phyloP scores from a whole-genome alignment of 2,888 invertebrate genomes.

The Pollenia amentaria region DNA sequence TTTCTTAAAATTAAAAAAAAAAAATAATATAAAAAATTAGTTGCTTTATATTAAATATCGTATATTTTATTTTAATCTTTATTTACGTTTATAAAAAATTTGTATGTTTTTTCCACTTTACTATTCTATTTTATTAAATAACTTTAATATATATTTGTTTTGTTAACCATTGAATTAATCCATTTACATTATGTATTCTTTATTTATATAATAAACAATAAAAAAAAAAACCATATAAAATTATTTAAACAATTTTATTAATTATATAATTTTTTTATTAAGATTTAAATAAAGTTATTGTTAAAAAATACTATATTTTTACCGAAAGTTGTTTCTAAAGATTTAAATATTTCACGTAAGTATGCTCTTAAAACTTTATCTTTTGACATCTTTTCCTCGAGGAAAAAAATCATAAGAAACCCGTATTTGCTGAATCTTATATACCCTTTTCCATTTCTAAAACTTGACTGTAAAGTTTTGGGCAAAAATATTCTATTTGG shows the following conservation, averaged over 20 bases:
- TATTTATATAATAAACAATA: conserved; percentile 65
- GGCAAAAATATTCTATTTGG: too few relatives aligned
- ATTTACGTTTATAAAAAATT: conserved; percentile 47
- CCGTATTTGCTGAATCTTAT: too few relatives aligned
- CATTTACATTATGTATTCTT: conserved; percentile 49
- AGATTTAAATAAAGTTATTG: conserved; percentile 66
- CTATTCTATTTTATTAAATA: conserved; percentile 72
- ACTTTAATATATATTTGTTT: conserved; percentile 70
- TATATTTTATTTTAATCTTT: conserved; percentile 37
- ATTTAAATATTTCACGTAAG: too few relatives aligned
- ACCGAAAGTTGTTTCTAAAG: too few relatives aligned
- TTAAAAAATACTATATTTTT: conserved; percentile 37
- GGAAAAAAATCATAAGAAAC: too few relatives aligned
- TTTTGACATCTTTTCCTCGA: too few relatives aligned
- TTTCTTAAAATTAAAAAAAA: conserved; percentile 42
- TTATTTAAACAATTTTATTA: conserved; percentile 60
- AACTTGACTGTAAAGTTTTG: too few relatives aligned
- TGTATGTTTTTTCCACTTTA: conserved; percentile 56
- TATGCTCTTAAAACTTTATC: too few relatives aligned
- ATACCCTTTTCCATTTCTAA: too few relatives aligned
- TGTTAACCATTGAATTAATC: conserved; percentile 75
- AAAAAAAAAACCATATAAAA: conserved; percentile 53
- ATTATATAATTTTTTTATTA: conserved; percentile 53
- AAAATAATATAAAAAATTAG: conserved; percentile 28
- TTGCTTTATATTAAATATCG: conserved; percentile 55